Evolutionary conservation across 2,797 vertebrate species (phyloP), one percentile per base, ranked within the genome.

Genomic region (Xiphophorus birchmanni): DNA sequence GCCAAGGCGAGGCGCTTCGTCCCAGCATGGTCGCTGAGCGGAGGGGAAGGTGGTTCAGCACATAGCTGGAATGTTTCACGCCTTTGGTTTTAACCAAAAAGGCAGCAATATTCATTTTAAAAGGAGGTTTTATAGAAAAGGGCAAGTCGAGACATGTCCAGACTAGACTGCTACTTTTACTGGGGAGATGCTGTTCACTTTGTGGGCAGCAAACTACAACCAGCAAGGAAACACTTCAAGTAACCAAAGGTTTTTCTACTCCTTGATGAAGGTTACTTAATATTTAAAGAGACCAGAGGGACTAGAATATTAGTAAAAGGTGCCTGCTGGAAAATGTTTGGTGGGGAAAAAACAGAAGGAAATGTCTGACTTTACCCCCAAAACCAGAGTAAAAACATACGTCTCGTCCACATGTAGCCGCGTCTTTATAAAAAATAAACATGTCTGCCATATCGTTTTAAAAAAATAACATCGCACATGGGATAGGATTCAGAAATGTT

Each of bases 21-120:
- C 89, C 87, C 92, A 90, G 90, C 93, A 91, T 87, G 92, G 91
- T 90, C 23, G 1, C 79, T 71, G 77, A 89, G 82, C 15, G 82
- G 81, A 84, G 82, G 87, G 86, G 83, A 93, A 92, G 92, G 93
- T 94, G 90, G 92, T 91, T 83, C 73, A 29, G 81, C 71, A 90
- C 95, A 95, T 95, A 94, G 89, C 92, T 95, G 88, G 87, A 94
- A 96, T 96, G 92, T 86, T 88, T 95, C 85, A 82, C 56, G 7
- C 85, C 87, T 88, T 91, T 93, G 89, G 94, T 91, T 85, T 85
- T 21, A 15, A 32, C 44, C 80, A 73, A 77, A 84, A 85, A 84
- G 84, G 80, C 82, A 75, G 78, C 23, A 72, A 88, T 85, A 84
- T 84, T 88, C 40, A 75, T 87, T 89, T 91, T 83, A 79, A 40